Evolutionary conservation across 2,888 invertebrate genomes (phyloP).

Genomic region (Rotaria macrura): DNA sequence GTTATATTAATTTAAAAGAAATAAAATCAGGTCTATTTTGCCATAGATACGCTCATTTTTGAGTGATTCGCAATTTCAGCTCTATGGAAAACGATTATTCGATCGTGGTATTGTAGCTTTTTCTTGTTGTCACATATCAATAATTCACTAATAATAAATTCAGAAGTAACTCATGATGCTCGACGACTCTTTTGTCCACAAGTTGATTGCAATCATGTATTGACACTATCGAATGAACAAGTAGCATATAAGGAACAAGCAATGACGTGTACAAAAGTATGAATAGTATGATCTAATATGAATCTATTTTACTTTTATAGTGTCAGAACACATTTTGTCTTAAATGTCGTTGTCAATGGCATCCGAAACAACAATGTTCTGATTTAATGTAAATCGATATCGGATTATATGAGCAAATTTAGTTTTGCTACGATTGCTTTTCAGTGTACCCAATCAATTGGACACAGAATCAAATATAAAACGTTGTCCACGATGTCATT

Average conservation of each 20-base stretch:
- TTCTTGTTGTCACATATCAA: background rate
- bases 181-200: background rate
- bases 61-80: background rate
- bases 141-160: background rate
- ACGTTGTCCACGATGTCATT: conserved; percentile 62
- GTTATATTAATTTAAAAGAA: background rate
- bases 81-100: background rate
- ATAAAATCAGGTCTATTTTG: background rate
- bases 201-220: background rate
- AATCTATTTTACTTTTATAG: background rate
- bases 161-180: background rate
- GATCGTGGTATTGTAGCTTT: background rate
- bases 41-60: background rate
- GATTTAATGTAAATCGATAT: background rate
- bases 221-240: background rate
- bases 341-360: background rate
- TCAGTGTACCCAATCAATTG: background rate
- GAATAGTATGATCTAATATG: background rate
- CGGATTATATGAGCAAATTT: background rate
- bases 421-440: background rate
- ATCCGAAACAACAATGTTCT: background rate
- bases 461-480: background rate
- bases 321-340: background rate
- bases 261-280: background rate
- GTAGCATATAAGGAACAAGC: background rate